Conservation (phyloP, 2,888 invertebrate species). For the Caradrina clavipalpis region DNA sequence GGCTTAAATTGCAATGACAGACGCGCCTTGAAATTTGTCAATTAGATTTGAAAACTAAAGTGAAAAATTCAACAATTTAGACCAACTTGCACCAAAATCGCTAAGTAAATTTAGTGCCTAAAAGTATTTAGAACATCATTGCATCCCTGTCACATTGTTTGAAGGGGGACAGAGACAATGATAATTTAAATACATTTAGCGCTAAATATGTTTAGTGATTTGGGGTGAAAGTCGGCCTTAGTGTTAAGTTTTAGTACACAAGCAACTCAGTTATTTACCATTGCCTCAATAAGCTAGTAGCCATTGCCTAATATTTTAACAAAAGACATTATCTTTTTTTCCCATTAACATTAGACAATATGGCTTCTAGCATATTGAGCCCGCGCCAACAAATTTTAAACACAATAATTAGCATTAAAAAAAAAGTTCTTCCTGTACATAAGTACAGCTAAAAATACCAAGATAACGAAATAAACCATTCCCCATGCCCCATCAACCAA, state of each 20-base stretch:
- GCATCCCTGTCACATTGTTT: no score
- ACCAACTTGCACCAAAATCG: no score
- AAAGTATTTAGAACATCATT: no score
- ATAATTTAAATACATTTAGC: no score
- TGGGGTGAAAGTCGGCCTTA: no score
- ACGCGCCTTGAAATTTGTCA: not conserved
- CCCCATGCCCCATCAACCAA: conserved; percentile 47
- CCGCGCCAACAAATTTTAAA: not conserved
- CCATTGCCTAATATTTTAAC: not conserved
- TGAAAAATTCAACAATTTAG: conserved; percentile 3
- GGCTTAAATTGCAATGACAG: not conserved
- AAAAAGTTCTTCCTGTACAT: not conserved
- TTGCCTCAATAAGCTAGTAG: not conserved
- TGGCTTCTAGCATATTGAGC: not conserved
- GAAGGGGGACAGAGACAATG: no score
- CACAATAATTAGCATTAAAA: conserved; percentile 10
- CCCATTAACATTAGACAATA: not conserved
- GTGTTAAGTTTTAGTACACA: conserved; percentile 6
- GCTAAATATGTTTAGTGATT: no score
- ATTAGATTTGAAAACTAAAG: conserved; percentile 7
- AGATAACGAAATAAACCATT: conserved; percentile 54
- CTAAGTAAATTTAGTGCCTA: no score
- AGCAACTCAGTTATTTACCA: not conserved
- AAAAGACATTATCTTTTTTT: not conserved
- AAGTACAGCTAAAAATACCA: conserved; percentile 31